Evolutionary conservation across 2,888 invertebrate genomes (phyloP), one percentile per base, ranked within the genome.

Genomic region (Cerceris rybyensis): DNA sequence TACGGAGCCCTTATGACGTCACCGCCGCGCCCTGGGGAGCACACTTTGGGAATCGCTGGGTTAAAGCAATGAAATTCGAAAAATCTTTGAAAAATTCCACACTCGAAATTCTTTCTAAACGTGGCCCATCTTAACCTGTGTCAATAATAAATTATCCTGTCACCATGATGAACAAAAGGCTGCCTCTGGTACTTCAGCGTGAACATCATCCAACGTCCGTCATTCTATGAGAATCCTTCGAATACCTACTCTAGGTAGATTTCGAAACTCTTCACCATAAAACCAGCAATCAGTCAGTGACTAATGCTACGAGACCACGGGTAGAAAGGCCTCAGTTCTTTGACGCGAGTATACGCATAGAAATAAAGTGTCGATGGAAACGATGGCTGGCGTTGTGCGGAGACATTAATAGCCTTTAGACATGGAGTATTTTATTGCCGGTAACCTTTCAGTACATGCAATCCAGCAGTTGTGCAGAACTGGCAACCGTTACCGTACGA

Each of bases 391-490:
- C 81, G 78, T 76, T 78, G 83, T 78, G 72, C 71, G 54, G 75
- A 67, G 83, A 77, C 83, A 76, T 83, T 83, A 83, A 83, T 81
- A 83, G 83, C 83, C 78, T 77, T 76, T 80, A 83, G 75, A 81
- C 78, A 75, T 74, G 78, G 83, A 67, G 72, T 83, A 83, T 78
- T 83, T 83, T 83, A 83, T 83, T 78, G 76, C 83, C 63, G 81
- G 83, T 83, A 83, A 83, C 83, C 83, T 83, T 83, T 83, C 81
- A 49, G 75, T 80, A 83, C 76, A 64, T 76, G 78, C 68, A 78
- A 81, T 78, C 76, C 74, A 81, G 74, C 75, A 75, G 82, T 83
- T 80, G 70, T 78, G 80, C 73, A 55, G 60, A 68, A 52, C 58
- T 69, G 73, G 83, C 75, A 81, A 83, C 81, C 83, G 81, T 83